A percentile compares a stretch with the other conserved stretches of the same genome.
Conservation (phyloP, 2,888 invertebrate species). For the Penaeus monodon region DNA sequence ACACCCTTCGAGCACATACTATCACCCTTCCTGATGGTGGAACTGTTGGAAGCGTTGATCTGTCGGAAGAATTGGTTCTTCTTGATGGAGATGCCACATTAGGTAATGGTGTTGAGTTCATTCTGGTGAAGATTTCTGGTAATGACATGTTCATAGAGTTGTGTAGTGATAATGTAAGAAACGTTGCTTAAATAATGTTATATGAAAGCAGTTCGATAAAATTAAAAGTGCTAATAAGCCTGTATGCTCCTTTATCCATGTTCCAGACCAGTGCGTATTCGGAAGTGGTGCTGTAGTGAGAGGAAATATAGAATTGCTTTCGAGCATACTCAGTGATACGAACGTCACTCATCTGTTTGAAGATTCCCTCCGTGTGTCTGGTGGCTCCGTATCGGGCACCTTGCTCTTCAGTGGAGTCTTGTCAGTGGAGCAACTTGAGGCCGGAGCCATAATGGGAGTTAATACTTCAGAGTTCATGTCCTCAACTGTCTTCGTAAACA, state of each 20-base stretch:
- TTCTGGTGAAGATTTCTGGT: neutral
- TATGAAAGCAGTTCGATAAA: too few relatives aligned
- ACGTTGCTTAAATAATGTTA: too few relatives aligned
- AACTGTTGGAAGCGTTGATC: neutral
- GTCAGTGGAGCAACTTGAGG: neutral
- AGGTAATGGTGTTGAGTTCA: neutral
- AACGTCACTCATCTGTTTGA: neutral
- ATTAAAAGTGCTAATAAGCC: too few relatives aligned
- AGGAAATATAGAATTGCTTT: neutral
- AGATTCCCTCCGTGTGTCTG: neutral
- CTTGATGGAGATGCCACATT: neutral
- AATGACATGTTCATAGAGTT: neutral
- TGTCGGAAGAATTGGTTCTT: neutral
- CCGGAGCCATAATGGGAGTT: conserved; percentile 1
- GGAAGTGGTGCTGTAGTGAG: neutral
- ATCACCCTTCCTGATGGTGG: neutral
- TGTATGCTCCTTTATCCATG: too few relatives aligned
- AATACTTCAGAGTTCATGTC: conserved; percentile 9
- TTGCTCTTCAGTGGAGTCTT: neutral
- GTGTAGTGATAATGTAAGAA: too few relatives aligned
- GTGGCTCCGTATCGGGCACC: neutral
- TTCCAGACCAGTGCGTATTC: neutral
- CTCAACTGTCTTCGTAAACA: conserved; percentile 1
- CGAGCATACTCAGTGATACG: neutral
- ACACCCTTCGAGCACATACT: neutral